Evolutionary conservation across 2,797 vertebrate genomes (phyloP).

Genomic region (Cyclopterus lumpus): DNA sequence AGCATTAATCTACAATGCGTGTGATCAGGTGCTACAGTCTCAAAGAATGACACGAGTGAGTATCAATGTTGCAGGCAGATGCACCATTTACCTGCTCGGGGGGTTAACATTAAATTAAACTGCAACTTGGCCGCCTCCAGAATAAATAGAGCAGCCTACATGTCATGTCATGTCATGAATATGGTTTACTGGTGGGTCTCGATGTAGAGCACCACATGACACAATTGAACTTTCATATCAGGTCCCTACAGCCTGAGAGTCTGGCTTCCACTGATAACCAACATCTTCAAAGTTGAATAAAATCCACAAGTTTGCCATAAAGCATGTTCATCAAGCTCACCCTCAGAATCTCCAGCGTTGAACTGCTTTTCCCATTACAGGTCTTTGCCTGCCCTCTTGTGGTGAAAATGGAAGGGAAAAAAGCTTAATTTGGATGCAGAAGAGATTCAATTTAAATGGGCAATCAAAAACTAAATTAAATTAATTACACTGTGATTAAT

Average conservation of each 20-base stretch:
- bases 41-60: not conserved
- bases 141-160: slow-evolving; percentile 22
- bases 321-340: slow-evolving; percentile 44
- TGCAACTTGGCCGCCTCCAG: not conserved
- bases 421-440: not conserved
- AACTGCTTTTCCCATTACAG: not conserved
- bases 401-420: slow-evolving; percentile 30
- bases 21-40: not conserved
- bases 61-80: slow-evolving; percentile 5
- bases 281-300: slow-evolving; percentile 67
- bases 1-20: not conserved
- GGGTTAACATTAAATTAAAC: slow-evolving; percentile 1
- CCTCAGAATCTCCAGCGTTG: slow-evolving; percentile 10
- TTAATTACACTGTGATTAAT: not conserved
- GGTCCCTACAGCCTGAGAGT: slow-evolving; percentile 47
- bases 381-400: slow-evolving; percentile 67
- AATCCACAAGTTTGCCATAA: slow-evolving; percentile 56
- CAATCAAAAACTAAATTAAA: not conserved
- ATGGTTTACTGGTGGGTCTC: slow-evolving; percentile 21
- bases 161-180: slow-evolving; percentile 39
- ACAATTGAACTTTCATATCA: slow-evolving; percentile 59
- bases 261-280: slow-evolving; percentile 68
- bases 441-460: not conserved
- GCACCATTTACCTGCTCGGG: not conserved
- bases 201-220: slow-evolving; percentile 33